A percentile compares a stretch with the other conserved stretches of the same genome.
These are phyloP conservation scores for Heliconius sara DNA, from an alignment of 2,888 invertebrate species.

Conservation along the genomic window DNA sequence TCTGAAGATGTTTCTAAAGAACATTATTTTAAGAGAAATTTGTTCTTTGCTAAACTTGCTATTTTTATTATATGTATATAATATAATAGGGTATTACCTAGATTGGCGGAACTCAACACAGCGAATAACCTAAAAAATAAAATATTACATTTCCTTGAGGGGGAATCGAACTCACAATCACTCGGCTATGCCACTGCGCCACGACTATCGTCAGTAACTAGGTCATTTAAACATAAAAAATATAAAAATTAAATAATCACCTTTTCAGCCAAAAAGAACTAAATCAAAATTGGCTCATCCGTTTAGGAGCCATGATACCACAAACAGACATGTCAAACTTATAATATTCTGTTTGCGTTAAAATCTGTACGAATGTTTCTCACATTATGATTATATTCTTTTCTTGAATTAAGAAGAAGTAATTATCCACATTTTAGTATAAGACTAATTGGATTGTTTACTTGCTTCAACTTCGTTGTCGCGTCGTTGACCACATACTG, in stretches of 20 bases:
- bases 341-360: too few species aligned
- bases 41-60: too few species aligned
- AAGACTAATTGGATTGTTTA: slow-evolving; percentile 33
- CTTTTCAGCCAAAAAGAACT: too few species aligned
- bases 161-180: not conserved
- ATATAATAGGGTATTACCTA: too few species aligned
- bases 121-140: too few species aligned
- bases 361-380: not conserved
- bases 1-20: not conserved
- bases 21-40: not conserved
- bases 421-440: not conserved
- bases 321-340: too few species aligned
- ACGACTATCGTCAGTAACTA: not conserved
- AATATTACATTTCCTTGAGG: too few species aligned
- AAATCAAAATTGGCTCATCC: too few species aligned
- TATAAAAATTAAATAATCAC: too few species aligned
- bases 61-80: too few species aligned
- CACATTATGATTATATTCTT: not conserved
- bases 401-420: not conserved
- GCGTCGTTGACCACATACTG: slow-evolving; percentile 30
- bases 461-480: slow-evolving; percentile 18
- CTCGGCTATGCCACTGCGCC: not conserved
- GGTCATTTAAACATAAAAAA: too few species aligned
- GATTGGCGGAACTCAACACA: not conserved
- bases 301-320: too few species aligned